Percentiles rank a stretch among this genome's conserved stretches.
Evolutionary conservation across 2,113 vertebrate genomes (phyloP).

Genomic region (Manacus vitellinus): DNA sequence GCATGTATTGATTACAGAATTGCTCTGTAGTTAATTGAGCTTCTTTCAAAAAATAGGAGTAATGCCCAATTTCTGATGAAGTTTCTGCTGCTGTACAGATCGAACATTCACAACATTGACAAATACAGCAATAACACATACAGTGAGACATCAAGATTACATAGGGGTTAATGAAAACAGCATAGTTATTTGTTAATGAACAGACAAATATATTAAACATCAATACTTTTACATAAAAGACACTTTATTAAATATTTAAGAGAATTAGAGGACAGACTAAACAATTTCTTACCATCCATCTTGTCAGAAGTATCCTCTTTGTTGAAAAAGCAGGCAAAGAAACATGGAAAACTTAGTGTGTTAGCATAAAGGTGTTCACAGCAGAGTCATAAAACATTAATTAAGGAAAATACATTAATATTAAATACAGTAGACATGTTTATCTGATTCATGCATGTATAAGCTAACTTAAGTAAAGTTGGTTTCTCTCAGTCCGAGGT

Average conservation of each 20-base stretch:
- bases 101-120: neutral
- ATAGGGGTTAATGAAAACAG: neutral
- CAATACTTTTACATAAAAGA: constrained; percentile 6
- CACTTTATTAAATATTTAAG: neutral
- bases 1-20: neutral
- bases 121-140: neutral
- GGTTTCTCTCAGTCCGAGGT: neutral
- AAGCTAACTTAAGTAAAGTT: constrained; percentile 10
- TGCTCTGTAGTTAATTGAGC: neutral
- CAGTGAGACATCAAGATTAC: neutral
- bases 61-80: neutral
- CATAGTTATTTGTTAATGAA: neutral
- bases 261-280: constrained; percentile 63
- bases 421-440: constrained; percentile 43
- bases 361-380: constrained; percentile 76
- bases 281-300: constrained; percentile 94
- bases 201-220: constrained; percentile 3
- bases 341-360: constrained; percentile 83
- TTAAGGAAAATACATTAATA: constrained; percentile 66
- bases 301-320: constrained; percentile 99
- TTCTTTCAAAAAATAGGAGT: neutral
- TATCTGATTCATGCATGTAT: constrained; percentile 17
- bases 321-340: constrained; percentile 84
- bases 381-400: constrained; percentile 62
- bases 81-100: neutral